phyloP scores from a whole-genome alignment of 2,888 invertebrate genomes.

The Lycia hirtaria region DNA sequence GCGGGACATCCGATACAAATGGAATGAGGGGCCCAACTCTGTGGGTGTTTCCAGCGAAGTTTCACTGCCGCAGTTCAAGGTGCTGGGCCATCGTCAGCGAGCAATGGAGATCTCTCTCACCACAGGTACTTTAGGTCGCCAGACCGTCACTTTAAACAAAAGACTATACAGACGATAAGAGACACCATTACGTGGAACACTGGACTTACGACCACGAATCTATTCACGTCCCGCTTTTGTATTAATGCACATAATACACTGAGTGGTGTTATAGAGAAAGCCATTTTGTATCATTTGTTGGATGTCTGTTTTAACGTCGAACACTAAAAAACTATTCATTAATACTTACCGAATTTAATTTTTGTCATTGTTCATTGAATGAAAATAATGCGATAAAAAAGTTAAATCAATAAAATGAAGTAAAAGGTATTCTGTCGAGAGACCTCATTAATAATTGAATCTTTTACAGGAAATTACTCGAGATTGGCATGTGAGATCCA shows the following conservation, averaged over 20 bases:
- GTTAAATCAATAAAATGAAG: neutral
- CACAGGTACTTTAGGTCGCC: slow-evolving; percentile 90
- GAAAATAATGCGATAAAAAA: neutral
- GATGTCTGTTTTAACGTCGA: slow-evolving; percentile 43
- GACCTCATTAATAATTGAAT: slow-evolving; percentile 9
- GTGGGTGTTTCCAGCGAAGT: slow-evolving; percentile 98
- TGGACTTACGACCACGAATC: slow-evolving; percentile 79
- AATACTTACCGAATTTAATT: neutral
- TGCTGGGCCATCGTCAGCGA: slow-evolving; percentile 97
- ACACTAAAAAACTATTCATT: neutral
- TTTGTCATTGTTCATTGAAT: neutral
- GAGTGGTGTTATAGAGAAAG: slow-evolving; percentile 65
- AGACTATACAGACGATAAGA: slow-evolving; percentile 45
- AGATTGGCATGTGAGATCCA: slow-evolving; percentile 98
- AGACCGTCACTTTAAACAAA: slow-evolving; percentile 58
- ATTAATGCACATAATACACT: slow-evolving; percentile 80
- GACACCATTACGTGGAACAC: slow-evolving; percentile 75
- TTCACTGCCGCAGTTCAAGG: slow-evolving; percentile 98
- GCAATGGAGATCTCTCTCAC: slow-evolving; percentile 98
- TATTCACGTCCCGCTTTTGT: slow-evolving; percentile 84
- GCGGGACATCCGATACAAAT: slow-evolving; percentile 98
- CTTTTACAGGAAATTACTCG: slow-evolving; percentile 95
- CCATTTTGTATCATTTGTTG: slow-evolving; percentile 48
- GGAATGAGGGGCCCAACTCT: slow-evolving; percentile 97
- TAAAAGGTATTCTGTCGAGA: neutral